These are phyloP conservation scores for Amphipoea lucens DNA, from an alignment of 2,888 invertebrate genomes.

Conservation along the genomic window DNA sequence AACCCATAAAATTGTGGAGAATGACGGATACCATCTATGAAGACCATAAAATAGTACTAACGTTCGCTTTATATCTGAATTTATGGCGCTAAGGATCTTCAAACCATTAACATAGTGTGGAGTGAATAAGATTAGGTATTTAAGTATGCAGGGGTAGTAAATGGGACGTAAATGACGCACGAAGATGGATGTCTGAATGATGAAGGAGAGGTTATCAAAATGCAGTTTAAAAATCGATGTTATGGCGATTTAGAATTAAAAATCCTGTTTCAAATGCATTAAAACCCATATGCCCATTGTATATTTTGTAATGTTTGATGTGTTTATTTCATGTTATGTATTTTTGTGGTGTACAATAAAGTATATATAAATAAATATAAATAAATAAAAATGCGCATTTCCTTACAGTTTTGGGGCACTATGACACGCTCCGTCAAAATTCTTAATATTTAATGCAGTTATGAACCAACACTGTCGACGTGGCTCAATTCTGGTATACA, in stretches of 20 bases:
- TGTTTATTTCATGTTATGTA: too few relatives aligned
- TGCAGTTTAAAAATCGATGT: not conserved
- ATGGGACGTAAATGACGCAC: not conserved
- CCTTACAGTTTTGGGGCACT: not conserved
- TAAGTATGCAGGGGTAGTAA: slow-evolving; percentile 39
- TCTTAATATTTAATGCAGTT: too few relatives aligned
- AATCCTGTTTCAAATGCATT: not conserved
- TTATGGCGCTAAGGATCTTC: slow-evolving; percentile 77
- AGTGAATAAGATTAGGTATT: slow-evolving; percentile 64
- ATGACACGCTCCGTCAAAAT: not conserved
- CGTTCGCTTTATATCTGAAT: slow-evolving; percentile 76
- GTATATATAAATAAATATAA: too few relatives aligned
- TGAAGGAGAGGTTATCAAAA: not conserved
- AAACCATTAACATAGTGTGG: slow-evolving; percentile 78
- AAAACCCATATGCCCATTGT: too few relatives aligned
- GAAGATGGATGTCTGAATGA: not conserved
- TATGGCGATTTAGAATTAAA: not conserved
- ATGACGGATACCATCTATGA: slow-evolving; percentile 69
- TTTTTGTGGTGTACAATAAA: too few relatives aligned
- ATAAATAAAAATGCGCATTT: not conserved
- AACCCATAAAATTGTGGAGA: slow-evolving; percentile 71
- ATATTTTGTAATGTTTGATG: too few relatives aligned
- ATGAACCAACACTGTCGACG: too few relatives aligned
- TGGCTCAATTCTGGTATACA: too few relatives aligned
- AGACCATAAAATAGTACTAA: slow-evolving; percentile 79